Percentiles rank a stretch among this genome's conserved stretches.
Evolutionary conservation across 2,113 vertebrate species (phyloP).

Genomic region (Rutilus rutilus): DNA sequence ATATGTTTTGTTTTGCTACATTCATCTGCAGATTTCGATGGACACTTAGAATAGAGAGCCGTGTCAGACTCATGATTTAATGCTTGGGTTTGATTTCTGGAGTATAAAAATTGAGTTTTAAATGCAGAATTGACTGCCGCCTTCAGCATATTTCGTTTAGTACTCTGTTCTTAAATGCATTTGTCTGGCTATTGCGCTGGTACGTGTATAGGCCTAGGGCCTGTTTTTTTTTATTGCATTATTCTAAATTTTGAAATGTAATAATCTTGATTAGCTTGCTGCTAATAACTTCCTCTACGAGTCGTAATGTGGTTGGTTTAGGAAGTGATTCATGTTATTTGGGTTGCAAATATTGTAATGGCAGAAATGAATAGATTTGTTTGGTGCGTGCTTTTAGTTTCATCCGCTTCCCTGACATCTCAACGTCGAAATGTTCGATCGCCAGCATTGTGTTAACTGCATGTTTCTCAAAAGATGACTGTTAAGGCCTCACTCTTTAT

Average conservation of each 20-base stretch:
- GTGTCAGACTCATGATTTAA: not conserved
- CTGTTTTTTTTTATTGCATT: too few species aligned
- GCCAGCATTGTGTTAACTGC: constrained; percentile 3
- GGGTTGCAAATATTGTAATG: constrained; percentile 13
- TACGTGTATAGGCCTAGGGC: not conserved
- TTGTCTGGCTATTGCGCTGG: not conserved
- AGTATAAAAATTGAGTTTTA: not conserved
- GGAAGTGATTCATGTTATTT: constrained; percentile 62
- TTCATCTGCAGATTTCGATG: not conserved
- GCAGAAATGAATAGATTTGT: not conserved
- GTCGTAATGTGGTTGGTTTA: constrained; percentile 55
- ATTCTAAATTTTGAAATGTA: not conserved
- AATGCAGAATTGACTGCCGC: not conserved
- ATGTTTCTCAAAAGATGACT: constrained; percentile 38
- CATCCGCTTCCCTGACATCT: not conserved
- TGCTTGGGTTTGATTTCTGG: constrained; percentile 4
- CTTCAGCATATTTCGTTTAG: not conserved
- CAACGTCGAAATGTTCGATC: not conserved
- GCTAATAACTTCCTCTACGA: constrained; percentile 59
- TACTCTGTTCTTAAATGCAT: constrained; percentile 20
- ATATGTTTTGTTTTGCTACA: not conserved
- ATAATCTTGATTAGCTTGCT: constrained; percentile 65
- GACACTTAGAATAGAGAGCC: not conserved
- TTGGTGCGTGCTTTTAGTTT: not conserved
- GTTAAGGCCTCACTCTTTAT: constrained; percentile 54